Evolutionary conservation across 35 echinoderm and acorn worm genomes (phyloP).

Genomic region (Ophioderma brevispina): DNA sequence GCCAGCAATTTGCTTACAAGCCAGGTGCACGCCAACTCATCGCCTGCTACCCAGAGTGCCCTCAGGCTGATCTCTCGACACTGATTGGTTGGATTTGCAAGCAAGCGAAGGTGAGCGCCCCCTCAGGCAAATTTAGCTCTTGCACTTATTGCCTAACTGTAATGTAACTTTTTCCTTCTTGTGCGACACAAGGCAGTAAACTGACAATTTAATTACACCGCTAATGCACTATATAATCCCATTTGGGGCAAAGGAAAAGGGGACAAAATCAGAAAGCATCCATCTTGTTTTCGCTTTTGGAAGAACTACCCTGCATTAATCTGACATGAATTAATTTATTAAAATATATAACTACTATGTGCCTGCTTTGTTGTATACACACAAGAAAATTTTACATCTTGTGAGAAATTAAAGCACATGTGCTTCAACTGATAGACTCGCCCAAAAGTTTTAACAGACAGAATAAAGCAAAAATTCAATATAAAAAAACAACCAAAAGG

Average conservation of each 20-base stretch:
- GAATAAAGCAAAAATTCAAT: no score
- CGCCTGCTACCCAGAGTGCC: not conserved
- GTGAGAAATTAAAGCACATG: no score
- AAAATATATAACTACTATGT: no score
- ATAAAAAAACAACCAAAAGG: no score
- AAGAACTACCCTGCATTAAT: no score
- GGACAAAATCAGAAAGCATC: not conserved
- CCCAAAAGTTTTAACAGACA: no score
- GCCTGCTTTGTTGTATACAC: no score
- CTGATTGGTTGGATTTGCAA: slow-evolving; percentile 1
- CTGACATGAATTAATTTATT: no score
- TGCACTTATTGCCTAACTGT: not conserved
- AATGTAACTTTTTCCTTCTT: slow-evolving; percentile 8
- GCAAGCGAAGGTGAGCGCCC: not conserved
- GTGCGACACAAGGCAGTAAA: not conserved
- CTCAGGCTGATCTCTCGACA: not conserved
- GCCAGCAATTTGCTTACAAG: not conserved
- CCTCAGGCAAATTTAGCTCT: slow-evolving; percentile 9
- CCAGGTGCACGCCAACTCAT: not conserved
- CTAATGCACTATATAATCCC: not conserved
- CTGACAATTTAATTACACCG: not conserved
- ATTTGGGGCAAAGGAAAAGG: not conserved
- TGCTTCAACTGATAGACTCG: no score
- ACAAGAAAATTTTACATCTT: no score
- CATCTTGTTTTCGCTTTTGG: no score